Base-by-base conservation (phyloP, 2,113 vertebrate species). In the Alaudala cheleensis region DNA sequence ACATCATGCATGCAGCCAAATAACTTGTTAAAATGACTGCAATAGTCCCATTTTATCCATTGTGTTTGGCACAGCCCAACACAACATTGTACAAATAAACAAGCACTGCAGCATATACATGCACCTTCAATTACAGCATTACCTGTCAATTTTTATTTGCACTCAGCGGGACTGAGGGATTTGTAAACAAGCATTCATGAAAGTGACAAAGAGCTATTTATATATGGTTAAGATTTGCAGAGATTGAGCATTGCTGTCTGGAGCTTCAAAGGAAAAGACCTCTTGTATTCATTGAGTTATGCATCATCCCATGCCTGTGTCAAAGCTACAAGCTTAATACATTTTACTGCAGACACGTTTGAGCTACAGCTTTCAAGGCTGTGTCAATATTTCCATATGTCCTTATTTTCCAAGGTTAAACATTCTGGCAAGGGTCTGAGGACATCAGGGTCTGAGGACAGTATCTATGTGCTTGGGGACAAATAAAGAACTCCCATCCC, bases 1-100 rank as follows among this genome's bases (percentile, higher is more conserved):
- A 96, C 94, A 96, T 97, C 95, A 94, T 66, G 73, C 88, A 93
- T 88, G 93, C 78, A 97, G 97, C 91, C 92, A 93, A 96, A 94
- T 56, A 83, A 97, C 89, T 94, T 94, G 86, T 83, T 97, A 90
- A 93, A 96, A 82, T 72, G 13, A 85, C 79, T 96, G 86, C 91
- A 86, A 37, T 33, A 39, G 65, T 81, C 64, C 61, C 50, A 37
- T 79, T 84, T 97, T 93, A 9, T 79, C 81, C 49, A 64, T 60
- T 76, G 54, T 4, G 22, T 56, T 92, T 90, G 74, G 76, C 47
- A 74, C 44, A 94, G 84, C 77, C 64, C 86, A 82, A 29, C 58
- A 77, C 58, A 94, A 29, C 25, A 45, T 5, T 47, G 76, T 76
- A 85, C 53, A 91, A 80, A 96, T 65, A 60, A 93, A 91, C 37